Evolutionary conservation across 2,888 invertebrate species (phyloP).

Genomic region (Gortyna flavago): DNA sequence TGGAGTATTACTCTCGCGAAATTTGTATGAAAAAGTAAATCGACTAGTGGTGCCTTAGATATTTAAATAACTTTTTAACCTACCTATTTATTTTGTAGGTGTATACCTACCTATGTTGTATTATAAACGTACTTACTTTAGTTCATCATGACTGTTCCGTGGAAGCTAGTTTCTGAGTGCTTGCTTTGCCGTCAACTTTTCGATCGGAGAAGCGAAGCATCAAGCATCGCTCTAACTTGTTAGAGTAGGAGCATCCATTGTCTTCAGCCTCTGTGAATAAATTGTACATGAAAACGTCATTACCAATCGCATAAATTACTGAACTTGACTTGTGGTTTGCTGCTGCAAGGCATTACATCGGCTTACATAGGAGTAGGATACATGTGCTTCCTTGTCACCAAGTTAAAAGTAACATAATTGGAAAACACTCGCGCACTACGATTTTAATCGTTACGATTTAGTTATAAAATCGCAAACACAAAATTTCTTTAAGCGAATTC

Average conservation of each 20-base stretch:
- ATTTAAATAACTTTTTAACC: too few relatives aligned
- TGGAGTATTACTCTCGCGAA: too few relatives aligned
- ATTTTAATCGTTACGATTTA: too few relatives aligned
- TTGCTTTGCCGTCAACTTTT: slow-evolving; percentile 60
- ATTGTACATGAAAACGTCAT: not conserved
- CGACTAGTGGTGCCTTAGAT: too few relatives aligned
- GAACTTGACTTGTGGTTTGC: not conserved
- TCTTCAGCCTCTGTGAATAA: slow-evolving; percentile 84
- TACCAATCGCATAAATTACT: not conserved
- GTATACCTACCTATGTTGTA: too few relatives aligned
- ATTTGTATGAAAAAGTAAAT: too few relatives aligned
- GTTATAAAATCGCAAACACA: too few relatives aligned
- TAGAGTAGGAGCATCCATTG: slow-evolving; percentile 86
- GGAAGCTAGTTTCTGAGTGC: slow-evolving; percentile 49
- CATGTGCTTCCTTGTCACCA: too few relatives aligned
- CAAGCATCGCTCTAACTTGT: slow-evolving; percentile 85
- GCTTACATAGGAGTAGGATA: not conserved
- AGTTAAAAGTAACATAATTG: not conserved
- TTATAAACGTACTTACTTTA: slow-evolving; percentile 13
- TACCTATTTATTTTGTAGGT: too few relatives aligned
- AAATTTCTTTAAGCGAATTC: too few relatives aligned
- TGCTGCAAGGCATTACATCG: not conserved
- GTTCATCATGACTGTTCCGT: slow-evolving; percentile 25
- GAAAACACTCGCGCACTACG: not conserved
- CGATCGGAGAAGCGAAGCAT: slow-evolving; percentile 85